Base-by-base conservation (phyloP, 2,113 vertebrate genomes). In the Solea solea region DNA sequence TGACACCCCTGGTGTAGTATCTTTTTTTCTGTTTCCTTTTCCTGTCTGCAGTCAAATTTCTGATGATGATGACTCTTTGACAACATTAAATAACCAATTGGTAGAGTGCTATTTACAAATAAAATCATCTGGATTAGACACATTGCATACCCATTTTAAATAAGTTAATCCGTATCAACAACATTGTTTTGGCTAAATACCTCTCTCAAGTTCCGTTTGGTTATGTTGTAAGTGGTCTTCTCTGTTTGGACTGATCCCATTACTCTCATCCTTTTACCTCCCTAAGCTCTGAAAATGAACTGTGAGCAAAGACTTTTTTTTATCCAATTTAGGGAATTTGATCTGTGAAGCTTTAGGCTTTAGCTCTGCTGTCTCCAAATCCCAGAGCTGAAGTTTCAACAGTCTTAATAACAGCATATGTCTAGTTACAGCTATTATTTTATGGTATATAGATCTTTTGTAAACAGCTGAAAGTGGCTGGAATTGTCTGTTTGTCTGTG, bases 291-390 rank as follows among this genome's bases (percentile, higher is more conserved):
- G 21, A 71, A 71, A 74, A 84, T 86, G 21, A 57, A 82, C 82
- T 84, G 25, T 39, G 65, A 84, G 55, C 63, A 88, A 81, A 69
- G 52, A 51, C 69, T 59, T 49, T 81, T 81, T 84, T 74, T 1
- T 52, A 89, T 90, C 87, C 85, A 89, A 88, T 86, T 91, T 76
- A 49, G 42, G 40, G 69, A 48, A 14, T 8, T 56, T 84, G 78
- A 83, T 80, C 79, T 81, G 66, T 66, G 13, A 44, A 55, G n/a
- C 8, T 16, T 53, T 64, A 64, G 34, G 57, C 41, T 48, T 21
- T 21, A 21, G 57, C 55, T n/a, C 68, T 48, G 59, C 59, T 55
- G 55, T 74, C 49, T 54, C 44, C 39, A 40, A 53, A 25, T 13
- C 25, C 27, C 52, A 56, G 73, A 72, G 50, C 44, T 53, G 1